These are phyloP conservation scores for Prenolepis imparis DNA, from an alignment of 2,888 invertebrate species.

Conservation along the genomic window DNA sequence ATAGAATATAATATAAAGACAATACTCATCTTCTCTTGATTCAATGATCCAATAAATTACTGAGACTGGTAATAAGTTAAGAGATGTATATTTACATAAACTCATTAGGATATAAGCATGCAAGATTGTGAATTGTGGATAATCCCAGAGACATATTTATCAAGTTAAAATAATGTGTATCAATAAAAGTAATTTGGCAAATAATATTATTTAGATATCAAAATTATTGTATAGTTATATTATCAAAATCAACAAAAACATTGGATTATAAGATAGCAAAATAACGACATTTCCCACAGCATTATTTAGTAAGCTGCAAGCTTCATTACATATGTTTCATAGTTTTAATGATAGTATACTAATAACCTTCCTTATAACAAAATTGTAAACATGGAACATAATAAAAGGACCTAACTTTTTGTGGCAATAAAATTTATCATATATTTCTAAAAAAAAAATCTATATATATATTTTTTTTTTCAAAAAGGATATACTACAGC, in stretches of 20 bases:
- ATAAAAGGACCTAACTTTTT: not conserved
- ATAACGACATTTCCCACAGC: not conserved
- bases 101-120: not conserved
- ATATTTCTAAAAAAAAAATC: not conserved
- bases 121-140: not conserved
- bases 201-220: not conserved
- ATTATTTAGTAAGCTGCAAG: not conserved
- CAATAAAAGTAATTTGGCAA: not conserved
- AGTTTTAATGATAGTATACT: not conserved
- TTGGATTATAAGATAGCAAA: not conserved
- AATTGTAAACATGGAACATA: not conserved
- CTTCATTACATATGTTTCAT: not conserved
- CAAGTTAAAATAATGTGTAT: not conserved
- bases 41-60: not conserved
- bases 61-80: not conserved
- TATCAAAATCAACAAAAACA: not conserved
- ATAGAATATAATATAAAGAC: not conserved
- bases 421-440: not conserved
- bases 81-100: not conserved
- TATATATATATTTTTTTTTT: not conserved
- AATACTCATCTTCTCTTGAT: not conserved
- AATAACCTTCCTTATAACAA: not conserved
- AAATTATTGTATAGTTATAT: not conserved
- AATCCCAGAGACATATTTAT: not conserved
- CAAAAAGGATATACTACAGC: not conserved